A percentile compares a stretch with the other conserved stretches of the same genome.
Conservation (phyloP, 2,113 vertebrate species). For the Corydoras maculifer region DNA sequence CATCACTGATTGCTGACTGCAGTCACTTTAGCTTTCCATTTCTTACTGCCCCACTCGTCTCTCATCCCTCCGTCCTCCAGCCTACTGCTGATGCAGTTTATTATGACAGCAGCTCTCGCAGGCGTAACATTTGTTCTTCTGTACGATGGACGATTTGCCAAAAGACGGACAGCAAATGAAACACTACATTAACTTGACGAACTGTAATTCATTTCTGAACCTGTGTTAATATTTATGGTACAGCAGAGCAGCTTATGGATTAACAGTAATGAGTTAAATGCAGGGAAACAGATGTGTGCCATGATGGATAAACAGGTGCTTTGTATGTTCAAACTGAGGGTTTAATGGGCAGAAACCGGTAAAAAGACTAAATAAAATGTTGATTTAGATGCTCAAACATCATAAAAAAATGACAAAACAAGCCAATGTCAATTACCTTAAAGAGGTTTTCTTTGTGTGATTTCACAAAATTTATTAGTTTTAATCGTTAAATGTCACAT, state of each 20-base stretch:
- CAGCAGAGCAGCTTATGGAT: neutral
- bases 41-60: neutral
- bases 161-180: constrained; percentile 3
- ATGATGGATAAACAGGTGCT: no score
- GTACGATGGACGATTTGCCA: neutral
- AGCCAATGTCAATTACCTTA: no score
- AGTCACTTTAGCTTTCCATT: neutral
- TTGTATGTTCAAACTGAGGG: no score
- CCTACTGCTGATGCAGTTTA: neutral
- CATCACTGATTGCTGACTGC: neutral
- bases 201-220: constrained; percentile 1
- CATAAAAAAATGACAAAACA: no score
- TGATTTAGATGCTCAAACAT: no score
- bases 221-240: neutral
- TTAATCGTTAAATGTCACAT: no score
- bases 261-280: no score
- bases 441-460: no score
- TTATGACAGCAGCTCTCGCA: neutral
- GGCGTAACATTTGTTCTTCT: neutral
- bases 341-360: no score
- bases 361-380: no score
- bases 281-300: no score
- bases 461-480: no score
- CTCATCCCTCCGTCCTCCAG: neutral
- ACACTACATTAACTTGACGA: neutral